Conservation (phyloP, 2,888 invertebrate genomes). For the Leptinotarsa tumamoca region DNA sequence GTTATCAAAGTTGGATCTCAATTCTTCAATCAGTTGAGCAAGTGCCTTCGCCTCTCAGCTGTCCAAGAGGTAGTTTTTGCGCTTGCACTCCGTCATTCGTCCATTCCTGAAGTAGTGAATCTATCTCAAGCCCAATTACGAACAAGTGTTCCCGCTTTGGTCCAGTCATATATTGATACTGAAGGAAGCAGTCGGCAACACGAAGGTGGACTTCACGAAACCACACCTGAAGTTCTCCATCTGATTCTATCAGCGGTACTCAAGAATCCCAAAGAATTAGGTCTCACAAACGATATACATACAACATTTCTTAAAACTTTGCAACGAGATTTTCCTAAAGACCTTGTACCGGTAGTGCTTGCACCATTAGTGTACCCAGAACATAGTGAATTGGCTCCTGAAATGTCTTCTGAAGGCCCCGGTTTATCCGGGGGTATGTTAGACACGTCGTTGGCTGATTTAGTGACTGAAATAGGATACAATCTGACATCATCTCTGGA, state of each 20-base stretch:
- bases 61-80: conserved; percentile 94
- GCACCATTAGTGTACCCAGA: conserved; percentile 89
- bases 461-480: conserved; percentile 90
- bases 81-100: conserved; percentile 85
- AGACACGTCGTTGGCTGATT: conserved; percentile 85
- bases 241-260: conserved; percentile 77
- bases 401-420: conserved; percentile 75
- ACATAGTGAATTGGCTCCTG: conserved; percentile 76
- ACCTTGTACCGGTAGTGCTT: conserved; percentile 89
- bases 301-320: conserved; percentile 85
- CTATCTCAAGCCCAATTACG: conserved; percentile 84
- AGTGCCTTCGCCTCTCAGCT: conserved; percentile 86
- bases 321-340: conserved; percentile 88
- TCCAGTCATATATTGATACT: conserved; percentile 86
- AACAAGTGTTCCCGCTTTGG: conserved; percentile 85
- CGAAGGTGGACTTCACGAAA: conserved; percentile 90
- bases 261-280: conserved; percentile 73
- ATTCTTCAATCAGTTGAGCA: conserved; percentile 86
- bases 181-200: conserved; percentile 77
- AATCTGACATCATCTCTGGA: conserved; percentile 87
- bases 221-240: conserved; percentile 90
- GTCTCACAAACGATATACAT: conserved; percentile 79
- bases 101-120: conserved; percentile 79
- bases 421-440: conserved; percentile 69
- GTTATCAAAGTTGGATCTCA: conserved; percentile 82